Evolutionary conservation across 2,888 invertebrate species (phyloP), one percentile per base, ranked within the genome.

Genomic region (Smittia aterrima): DNA sequence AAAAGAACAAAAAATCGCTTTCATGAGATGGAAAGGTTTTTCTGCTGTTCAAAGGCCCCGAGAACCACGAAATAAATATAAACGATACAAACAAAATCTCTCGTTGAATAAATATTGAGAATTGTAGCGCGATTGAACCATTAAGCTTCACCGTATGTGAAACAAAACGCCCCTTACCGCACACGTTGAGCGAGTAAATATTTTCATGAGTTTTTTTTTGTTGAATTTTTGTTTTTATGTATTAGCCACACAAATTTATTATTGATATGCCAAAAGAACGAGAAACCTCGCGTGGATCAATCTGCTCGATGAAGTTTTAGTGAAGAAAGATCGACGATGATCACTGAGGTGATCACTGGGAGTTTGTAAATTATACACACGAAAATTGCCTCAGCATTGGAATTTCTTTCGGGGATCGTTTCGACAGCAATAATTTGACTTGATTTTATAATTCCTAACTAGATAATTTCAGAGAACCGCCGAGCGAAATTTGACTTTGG

Each of bases 71-170:
- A n/a, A 13, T 27, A n/a, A n/a, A n/a, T n/a, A n/a, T n/a, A 24
- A 27, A 27, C 64, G 27, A 64, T 64, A 16, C 64, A 24, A 13
- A 13, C 64, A 25, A 24, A 22, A 64, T 64, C 18, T 40, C 66
- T 66, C 66, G 20, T 72, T 72, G 40, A 72, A 40, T 40, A 72
- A 72, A 72, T 62, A 72, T 62, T 72, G 38, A 32, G 62, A 72
- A 72, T 72, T 72, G 72, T 72, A 72, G 72, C 72, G 72, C 58
- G 72, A 62, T 58, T 38, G 70, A 72, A 62, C 72, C 72, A 72
- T 40, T 62, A 53, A 40, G 72, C 27, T 32, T 58, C 2, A 13
- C 27, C 41, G 22, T 54, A 70, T 70, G 53, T 72, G 58, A 72
- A 70, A 70, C 47, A 70, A 68, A 72, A 62, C 72, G 72, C 72